These are phyloP conservation scores for Hylaea fasciaria DNA, from an alignment of 2,888 invertebrate species.

Conservation along the genomic window DNA sequence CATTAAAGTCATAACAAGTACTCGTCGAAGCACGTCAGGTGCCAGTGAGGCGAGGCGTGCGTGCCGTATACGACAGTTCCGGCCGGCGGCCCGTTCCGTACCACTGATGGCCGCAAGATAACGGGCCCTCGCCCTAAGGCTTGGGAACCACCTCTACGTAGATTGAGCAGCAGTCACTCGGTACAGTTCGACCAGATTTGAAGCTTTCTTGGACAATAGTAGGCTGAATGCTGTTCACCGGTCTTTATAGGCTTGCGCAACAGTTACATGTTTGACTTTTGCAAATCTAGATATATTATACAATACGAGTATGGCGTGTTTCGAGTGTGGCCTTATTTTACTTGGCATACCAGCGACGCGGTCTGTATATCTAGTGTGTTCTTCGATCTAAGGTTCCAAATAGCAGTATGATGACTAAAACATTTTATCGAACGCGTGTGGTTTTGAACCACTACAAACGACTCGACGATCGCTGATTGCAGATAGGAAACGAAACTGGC, in stretches of 20 bases:
- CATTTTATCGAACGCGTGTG: no score
- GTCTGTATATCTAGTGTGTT: no score
- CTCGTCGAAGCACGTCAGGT: conserved; percentile 40
- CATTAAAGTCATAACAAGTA: conserved; percentile 23
- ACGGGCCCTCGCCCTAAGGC: conserved; percentile 64
- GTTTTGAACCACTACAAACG: conserved; percentile 15
- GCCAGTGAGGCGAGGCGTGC: conserved; percentile 51
- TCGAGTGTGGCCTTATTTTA: no score
- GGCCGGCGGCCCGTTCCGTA: conserved; percentile 46
- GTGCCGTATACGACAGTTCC: conserved; percentile 70
- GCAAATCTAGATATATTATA: no score
- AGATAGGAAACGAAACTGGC: conserved; percentile 36
- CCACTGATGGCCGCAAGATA: conserved; percentile 81
- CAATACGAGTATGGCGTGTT: no score
- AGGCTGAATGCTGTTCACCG: no score
- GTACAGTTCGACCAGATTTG: neutral
- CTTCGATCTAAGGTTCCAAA: no score
- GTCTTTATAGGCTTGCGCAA: no score
- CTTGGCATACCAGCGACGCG: no score
- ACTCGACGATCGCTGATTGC: conserved; percentile 50
- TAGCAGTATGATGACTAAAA: no score
- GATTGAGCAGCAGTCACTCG: conserved; percentile 2
- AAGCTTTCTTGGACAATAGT: no score
- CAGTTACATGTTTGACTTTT: no score
- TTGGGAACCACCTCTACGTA: conserved; percentile 52